phyloP scores from a whole-genome alignment of 1,140 invertebrate genomes.

The Drosophila orosa region DNA sequence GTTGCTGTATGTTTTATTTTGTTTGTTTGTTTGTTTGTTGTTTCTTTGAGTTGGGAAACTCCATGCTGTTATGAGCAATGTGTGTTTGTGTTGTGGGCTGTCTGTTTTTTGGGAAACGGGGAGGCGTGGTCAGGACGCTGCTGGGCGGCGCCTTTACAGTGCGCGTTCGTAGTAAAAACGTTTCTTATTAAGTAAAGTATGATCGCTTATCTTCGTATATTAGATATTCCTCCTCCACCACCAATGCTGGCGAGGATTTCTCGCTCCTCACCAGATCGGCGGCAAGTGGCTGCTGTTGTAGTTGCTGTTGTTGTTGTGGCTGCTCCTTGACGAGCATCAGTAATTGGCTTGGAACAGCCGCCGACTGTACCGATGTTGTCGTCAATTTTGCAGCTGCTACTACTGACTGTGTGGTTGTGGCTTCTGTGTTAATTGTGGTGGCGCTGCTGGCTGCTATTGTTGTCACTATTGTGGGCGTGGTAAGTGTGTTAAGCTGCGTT shows the following conservation, averaged over 20 bases:
- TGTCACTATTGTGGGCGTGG: slow-evolving; percentile 37
- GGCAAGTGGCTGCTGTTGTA: slow-evolving; percentile 27
- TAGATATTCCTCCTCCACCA: slow-evolving; percentile 61
- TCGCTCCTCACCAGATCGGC: slow-evolving; percentile 42
- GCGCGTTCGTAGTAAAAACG: slow-evolving; percentile 69
- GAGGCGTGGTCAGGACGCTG: slow-evolving; percentile 43
- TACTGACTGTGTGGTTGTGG: slow-evolving; percentile 31
- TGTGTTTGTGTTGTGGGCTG: slow-evolving; percentile 20
- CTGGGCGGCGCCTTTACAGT: slow-evolving; percentile 48
- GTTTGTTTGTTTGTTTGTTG: slow-evolving; percentile 52
- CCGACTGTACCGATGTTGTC: slow-evolving; percentile 16
- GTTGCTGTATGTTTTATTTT: slow-evolving; percentile 66
- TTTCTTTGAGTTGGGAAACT: slow-evolving; percentile 16
- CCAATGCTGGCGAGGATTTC: slow-evolving; percentile 49
- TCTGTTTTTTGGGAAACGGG: slow-evolving; percentile 11
- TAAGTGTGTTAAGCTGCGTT: slow-evolving; percentile 52
- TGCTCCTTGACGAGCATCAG: slow-evolving; percentile 67
- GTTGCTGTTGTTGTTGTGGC: slow-evolving; percentile 18
- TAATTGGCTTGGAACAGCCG: slow-evolving; percentile 54
- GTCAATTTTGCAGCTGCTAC: slow-evolving; percentile 26
- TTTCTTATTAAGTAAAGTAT: slow-evolving; percentile 81
- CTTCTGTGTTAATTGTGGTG: slow-evolving; percentile 22
- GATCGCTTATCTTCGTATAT: slow-evolving; percentile 73
- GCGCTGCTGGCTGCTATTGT: slow-evolving; percentile 33
- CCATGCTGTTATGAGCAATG: slow-evolving; percentile 9